Evolutionary conservation across 2,113 vertebrate genomes (phyloP).

Genomic region (Urocitellus parryii): DNA sequence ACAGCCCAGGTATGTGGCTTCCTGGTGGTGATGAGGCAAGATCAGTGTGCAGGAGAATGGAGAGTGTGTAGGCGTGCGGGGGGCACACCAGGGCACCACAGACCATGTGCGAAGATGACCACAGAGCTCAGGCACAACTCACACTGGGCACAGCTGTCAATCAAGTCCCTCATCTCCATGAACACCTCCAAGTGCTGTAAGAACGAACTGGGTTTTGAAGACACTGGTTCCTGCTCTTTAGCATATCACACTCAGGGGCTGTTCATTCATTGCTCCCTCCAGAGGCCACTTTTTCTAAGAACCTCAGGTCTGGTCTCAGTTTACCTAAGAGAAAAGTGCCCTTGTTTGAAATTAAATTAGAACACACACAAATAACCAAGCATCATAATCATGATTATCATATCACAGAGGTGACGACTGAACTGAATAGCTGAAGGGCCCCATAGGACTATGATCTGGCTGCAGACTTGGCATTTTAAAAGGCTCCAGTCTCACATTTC

Average conservation of each 20-base stretch:
- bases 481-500: background rate
- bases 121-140: background rate
- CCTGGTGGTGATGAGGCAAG: background rate
- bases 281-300: constrained; percentile 9
- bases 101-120: background rate
- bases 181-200: background rate
- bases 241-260: background rate
- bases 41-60: no score
- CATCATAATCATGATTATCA: background rate
- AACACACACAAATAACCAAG: background rate
- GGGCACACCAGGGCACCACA: background rate
- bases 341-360: constrained; percentile 41
- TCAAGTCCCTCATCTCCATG: background rate
- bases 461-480: background rate
- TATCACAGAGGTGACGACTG: background rate
- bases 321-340: background rate
- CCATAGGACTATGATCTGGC: background rate
- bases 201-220: background rate
- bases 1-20: background rate
- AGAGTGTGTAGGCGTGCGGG: background rate
- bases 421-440: background rate
- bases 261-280: background rate
- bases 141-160: background rate
- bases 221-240: background rate
- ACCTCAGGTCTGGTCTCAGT: background rate